A percentile compares a stretch with the other conserved stretches of the same genome.
These are phyloP conservation scores for Endotricha flammealis DNA, from an alignment of 2,888 invertebrate species.

Conservation along the genomic window DNA sequence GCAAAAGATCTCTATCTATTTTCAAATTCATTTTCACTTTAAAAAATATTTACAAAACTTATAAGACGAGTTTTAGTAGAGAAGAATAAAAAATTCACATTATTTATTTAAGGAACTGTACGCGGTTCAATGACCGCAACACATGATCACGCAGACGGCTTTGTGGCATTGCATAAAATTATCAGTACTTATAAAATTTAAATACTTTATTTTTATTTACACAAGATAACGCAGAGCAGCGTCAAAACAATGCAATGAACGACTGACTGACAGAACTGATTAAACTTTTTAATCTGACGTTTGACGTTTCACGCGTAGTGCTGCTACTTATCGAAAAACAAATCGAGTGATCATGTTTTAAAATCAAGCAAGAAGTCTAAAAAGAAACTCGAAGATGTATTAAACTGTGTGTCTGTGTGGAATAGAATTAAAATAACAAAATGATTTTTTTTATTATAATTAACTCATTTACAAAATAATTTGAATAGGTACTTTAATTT, in stretches of 20 bases:
- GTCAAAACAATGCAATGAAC: constrained; percentile 4
- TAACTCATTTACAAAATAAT: too few species aligned
- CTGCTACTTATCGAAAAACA: background rate
- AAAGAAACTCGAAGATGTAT: too few species aligned
- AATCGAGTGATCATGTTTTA: constrained; percentile 15
- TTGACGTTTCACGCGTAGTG: background rate
- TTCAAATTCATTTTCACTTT: constrained; percentile 77
- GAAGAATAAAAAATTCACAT: too few species aligned
- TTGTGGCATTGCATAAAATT: constrained; percentile 19
- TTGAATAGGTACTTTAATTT: too few species aligned
- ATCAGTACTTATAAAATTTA: constrained; percentile 13
- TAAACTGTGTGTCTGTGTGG: too few species aligned
- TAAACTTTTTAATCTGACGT: background rate
- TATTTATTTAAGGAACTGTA: too few species aligned
- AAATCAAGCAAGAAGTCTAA: too few species aligned
- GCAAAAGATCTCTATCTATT: constrained; percentile 83
- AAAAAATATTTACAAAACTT: too few species aligned
- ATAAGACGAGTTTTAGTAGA: too few species aligned
- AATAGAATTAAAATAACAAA: too few species aligned
- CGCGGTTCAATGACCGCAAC: constrained; percentile 14
- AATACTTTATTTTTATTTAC: constrained; percentile 14
- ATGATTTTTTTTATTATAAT: too few species aligned
- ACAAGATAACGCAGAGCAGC: constrained; percentile 4
- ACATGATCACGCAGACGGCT: constrained; percentile 15
- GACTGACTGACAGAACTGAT: background rate